phyloP scores from a whole-genome alignment of 2,888 invertebrate genomes.

The Geophilus truncorum region DNA sequence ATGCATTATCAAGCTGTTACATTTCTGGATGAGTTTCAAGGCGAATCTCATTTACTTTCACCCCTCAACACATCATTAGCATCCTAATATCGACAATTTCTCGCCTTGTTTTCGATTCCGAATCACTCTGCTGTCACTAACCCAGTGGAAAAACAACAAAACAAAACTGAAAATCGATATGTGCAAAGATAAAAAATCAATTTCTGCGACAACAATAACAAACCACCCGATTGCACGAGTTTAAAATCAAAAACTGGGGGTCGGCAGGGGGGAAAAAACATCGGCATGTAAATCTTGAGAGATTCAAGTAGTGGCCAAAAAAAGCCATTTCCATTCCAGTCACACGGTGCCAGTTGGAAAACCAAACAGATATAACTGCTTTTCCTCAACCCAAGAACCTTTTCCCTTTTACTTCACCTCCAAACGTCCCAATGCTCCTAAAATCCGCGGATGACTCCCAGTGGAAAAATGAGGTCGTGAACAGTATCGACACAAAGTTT shows the following conservation, averaged over 20 bases:
- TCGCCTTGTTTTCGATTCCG: neutral
- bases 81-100: neutral
- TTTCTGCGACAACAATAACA: neutral
- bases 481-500: conserved; percentile 11
- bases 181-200: neutral
- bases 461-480: conserved; percentile 16
- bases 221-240: neutral
- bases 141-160: neutral
- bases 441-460: conserved; percentile 12
- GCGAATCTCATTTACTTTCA: neutral
- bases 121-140: neutral
- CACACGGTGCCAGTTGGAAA: neutral
- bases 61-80: neutral
- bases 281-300: neutral
- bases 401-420: conserved; percentile 4
- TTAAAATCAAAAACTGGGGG: neutral
- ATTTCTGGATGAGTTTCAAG: neutral
- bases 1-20: conserved; percentile 1
- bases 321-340: neutral
- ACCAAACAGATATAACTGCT: conserved; percentile 12
- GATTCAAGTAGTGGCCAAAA: neutral
- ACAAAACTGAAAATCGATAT: neutral
- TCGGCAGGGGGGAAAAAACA: neutral
- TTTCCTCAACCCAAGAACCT: neutral
- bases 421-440: conserved; percentile 8